Conservation (phyloP, 92 coral and sea anemone genomes). For the Epizoanthus stellaris region DNA sequence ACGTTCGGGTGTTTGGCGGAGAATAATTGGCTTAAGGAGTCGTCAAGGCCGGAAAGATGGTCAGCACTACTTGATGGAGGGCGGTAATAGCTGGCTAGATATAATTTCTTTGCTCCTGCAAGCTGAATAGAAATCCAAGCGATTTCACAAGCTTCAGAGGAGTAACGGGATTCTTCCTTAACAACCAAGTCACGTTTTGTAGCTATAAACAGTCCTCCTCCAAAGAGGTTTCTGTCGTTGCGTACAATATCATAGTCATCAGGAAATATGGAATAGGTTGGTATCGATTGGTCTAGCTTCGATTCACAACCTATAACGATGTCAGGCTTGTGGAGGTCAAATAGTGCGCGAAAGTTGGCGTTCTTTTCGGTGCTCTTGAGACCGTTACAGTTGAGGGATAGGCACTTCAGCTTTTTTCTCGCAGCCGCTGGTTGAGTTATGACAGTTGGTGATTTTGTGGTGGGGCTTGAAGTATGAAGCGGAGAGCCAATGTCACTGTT, state of each 20-base stretch:
- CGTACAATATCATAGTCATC: constrained; percentile 22
- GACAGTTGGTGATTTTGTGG: too few relatives aligned
- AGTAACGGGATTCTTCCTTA: constrained; percentile 6
- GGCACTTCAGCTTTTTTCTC: neutral
- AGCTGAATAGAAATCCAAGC: constrained; percentile 21
- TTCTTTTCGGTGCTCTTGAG: constrained; percentile 18
- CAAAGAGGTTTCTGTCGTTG: constrained; percentile 24
- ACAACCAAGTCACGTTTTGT: constrained; percentile 2
- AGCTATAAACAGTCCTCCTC: constrained; percentile 35
- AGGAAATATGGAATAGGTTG: constrained; percentile 32
- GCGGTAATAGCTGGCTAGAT: constrained; percentile 22
- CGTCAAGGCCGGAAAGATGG: constrained; percentile 37
- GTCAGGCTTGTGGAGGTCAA: neutral
- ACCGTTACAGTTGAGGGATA: constrained; percentile 33
- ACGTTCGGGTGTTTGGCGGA: neutral
- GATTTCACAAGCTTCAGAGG: constrained; percentile 26
- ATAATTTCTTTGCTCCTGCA: constrained; percentile 31
- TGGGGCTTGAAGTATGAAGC: neutral
- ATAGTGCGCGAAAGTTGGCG: neutral
- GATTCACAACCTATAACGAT: neutral
- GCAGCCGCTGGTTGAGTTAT: neutral
- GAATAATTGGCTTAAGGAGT: constrained; percentile 16
- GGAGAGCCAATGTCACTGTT: neutral
- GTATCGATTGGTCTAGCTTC: constrained; percentile 2
- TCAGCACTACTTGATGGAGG: constrained; percentile 17